A percentile compares a stretch with the other conserved stretches of the same genome.
phyloP scores from a whole-genome alignment of 1,140 invertebrate genomes.

The Conus betulinus region DNA sequence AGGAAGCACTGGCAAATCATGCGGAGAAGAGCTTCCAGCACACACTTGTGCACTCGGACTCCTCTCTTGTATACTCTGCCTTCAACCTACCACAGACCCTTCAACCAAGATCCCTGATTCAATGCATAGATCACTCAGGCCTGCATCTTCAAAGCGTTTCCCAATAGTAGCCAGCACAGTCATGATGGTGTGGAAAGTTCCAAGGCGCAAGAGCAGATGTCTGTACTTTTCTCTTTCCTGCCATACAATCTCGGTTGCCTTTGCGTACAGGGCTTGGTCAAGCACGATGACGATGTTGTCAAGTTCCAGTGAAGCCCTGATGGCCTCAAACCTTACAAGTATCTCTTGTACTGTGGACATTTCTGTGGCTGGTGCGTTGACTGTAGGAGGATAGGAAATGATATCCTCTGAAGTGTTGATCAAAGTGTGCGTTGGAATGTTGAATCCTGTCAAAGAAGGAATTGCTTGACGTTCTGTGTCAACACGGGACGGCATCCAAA shows the following conservation, averaged over 20 bases:
- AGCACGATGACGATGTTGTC: slow-evolving; percentile 37
- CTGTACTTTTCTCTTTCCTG: slow-evolving; percentile 25
- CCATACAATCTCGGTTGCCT: slow-evolving; percentile 40
- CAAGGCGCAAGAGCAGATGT: slow-evolving; percentile 45
- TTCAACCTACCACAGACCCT: slow-evolving; percentile 48
- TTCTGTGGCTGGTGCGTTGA: slow-evolving; percentile 35
- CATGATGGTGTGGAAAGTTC: slow-evolving; percentile 50
- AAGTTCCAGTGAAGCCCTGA: slow-evolving; percentile 18
- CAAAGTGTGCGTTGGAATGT: no score
- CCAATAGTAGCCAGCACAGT: slow-evolving; percentile 55
- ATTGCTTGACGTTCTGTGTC: no score
- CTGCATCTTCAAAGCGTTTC: slow-evolving; percentile 55
- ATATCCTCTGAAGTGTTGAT: background rate
- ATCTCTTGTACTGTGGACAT: slow-evolving; percentile 32
- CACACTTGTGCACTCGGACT: slow-evolving; percentile 17
- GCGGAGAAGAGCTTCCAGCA: no score
- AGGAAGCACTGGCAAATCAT: no score
- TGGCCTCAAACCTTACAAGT: background rate
- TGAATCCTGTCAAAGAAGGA: no score
- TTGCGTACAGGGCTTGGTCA: slow-evolving; percentile 47
- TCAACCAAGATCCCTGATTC: slow-evolving; percentile 52
- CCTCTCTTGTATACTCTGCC: slow-evolving; percentile 50
- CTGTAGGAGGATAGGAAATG: no score
- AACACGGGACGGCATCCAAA: no score
- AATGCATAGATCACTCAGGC: slow-evolving; percentile 55